phyloP scores from a whole-genome alignment of 2,797 vertebrate genomes.

The Hyperoplus immaculatus region DNA sequence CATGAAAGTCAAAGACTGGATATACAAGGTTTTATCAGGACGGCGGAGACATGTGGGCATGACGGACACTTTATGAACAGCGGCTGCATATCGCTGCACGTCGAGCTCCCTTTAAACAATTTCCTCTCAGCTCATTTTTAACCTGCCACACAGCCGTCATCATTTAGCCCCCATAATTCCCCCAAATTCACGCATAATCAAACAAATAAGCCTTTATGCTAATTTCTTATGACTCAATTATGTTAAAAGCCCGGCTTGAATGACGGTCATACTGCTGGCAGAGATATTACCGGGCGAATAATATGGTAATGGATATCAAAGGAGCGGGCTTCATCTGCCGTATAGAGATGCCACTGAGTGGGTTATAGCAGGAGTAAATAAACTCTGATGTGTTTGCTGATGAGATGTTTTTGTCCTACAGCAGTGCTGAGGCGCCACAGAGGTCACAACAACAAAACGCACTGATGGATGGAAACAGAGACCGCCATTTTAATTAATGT shows the following conservation, averaged over 20 bases:
- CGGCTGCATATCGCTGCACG: slow-evolving; percentile 35
- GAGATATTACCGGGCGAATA: slow-evolving; percentile 72
- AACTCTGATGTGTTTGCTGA: slow-evolving; percentile 73
- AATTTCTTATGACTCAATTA: slow-evolving; percentile 79
- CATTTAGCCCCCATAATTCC: slow-evolving; percentile 57
- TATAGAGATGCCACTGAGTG: slow-evolving; percentile 49
- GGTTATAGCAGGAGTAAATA: slow-evolving; percentile 67
- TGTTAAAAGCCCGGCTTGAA: slow-evolving; percentile 70
- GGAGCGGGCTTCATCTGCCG: slow-evolving; percentile 52
- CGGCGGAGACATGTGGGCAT: slow-evolving; percentile 32
- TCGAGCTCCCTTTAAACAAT: slow-evolving; percentile 55
- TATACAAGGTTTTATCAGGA: slow-evolving; percentile 29
- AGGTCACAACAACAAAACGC: slow-evolving; percentile 54
- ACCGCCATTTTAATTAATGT: background rate
- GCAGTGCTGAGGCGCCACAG: slow-evolving; percentile 48
- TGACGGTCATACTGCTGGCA: slow-evolving; percentile 71
- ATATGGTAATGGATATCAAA: slow-evolving; percentile 68
- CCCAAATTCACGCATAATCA: slow-evolving; percentile 74
- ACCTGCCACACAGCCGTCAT: slow-evolving; percentile 63
- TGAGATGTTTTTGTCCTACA: slow-evolving; percentile 63
- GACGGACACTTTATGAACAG: slow-evolving; percentile 61
- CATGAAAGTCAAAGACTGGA: slow-evolving; percentile 63
- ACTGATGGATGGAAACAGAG: slow-evolving; percentile 21
- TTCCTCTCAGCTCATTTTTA: slow-evolving; percentile 64
- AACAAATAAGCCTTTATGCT: slow-evolving; percentile 80